Percentiles rank a stretch among this genome's conserved stretches.
Evolutionary conservation across 2,113 vertebrate genomes (phyloP).

Genomic region (Crotalus helleri): DNA sequence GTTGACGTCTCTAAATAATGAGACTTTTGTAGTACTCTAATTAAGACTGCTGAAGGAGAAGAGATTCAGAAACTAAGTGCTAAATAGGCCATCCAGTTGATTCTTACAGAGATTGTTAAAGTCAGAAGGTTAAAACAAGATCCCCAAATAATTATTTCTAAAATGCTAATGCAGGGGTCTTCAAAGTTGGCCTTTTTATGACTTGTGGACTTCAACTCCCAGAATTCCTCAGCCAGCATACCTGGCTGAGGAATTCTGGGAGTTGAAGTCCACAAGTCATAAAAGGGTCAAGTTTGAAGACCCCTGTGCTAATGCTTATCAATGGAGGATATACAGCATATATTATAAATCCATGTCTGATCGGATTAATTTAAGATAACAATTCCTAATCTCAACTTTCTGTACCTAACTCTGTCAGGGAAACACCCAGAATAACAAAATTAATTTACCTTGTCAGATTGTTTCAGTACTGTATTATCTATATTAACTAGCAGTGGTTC

Average conservation of each 20-base stretch:
- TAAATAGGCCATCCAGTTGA: not conserved
- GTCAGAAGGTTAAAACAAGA: not conserved
- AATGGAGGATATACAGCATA: no score
- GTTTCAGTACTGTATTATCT: not conserved
- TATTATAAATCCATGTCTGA: not conserved
- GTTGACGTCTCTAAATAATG: slow-evolving; percentile 42
- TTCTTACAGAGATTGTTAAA: not conserved
- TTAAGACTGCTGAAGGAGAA: not conserved
- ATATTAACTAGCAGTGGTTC: not conserved
- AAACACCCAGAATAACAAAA: not conserved
- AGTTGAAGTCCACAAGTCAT: no score
- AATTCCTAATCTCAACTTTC: not conserved
- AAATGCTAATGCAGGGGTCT: not conserved
- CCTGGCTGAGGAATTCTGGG: no score
- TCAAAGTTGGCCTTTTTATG: no score
- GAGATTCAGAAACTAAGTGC: not conserved
- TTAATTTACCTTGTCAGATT: not conserved
- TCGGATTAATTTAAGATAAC: not conserved
- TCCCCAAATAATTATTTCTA: not conserved
- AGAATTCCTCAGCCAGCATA: no score
- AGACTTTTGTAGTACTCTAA: slow-evolving; percentile 27
- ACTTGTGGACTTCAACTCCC: no score
- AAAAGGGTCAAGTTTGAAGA: no score
- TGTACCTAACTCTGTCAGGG: not conserved
- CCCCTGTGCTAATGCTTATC: not conserved